Base-by-base conservation (phyloP, 2,888 invertebrate species). In the Himalopsyche tibetana region DNA sequence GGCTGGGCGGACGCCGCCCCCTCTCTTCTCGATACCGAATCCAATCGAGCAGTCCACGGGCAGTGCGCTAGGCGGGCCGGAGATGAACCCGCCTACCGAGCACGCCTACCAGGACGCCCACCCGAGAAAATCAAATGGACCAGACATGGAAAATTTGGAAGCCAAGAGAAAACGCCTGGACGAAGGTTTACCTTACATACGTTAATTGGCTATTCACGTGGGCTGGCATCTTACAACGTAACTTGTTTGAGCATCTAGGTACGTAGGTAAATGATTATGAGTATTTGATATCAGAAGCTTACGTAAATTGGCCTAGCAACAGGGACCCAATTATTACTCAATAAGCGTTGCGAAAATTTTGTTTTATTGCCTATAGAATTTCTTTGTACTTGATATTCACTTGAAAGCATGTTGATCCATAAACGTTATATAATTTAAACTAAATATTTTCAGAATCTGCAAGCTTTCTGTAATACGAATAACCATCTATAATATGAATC, bases 171-270 rank as follows among this genome's bases (percentile, higher is more conserved):
- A 74, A 74, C 36, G 19, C 74, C 74, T 74, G 74, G 74, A 74
- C 74, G 74, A 36, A 74, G 74, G 36, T 36, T 8, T 74, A 74
- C 74, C 74, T 38, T 36, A 15, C 74, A 74, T 38, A 74, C 74
- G 84, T 55, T 87, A 87, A 87, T 87, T 87, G 85, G 85, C 84
- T 82, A 74, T 74, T 80, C 80, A 84, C 69, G 82, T 86, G 82
- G 82, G 36, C 63, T n/a, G 42, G 84, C 42, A 80, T 79, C 83
- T 55, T 51, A 28, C 55, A 56, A 80, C 84, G 79, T 79, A 83
- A 56, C 83, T 69, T 79, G 84, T 74, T 74, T 74, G 2, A 36
- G 38, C 74, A 5, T 74, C 74, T 74, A 74, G 15, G 15, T 15
- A 15, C 12, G 19, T 36, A 51, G 36, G 19, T 36, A 74, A 38